Conservation (phyloP, 37 sponge, comb jelly and placozoan species). For the Oopsacas minuta region DNA sequence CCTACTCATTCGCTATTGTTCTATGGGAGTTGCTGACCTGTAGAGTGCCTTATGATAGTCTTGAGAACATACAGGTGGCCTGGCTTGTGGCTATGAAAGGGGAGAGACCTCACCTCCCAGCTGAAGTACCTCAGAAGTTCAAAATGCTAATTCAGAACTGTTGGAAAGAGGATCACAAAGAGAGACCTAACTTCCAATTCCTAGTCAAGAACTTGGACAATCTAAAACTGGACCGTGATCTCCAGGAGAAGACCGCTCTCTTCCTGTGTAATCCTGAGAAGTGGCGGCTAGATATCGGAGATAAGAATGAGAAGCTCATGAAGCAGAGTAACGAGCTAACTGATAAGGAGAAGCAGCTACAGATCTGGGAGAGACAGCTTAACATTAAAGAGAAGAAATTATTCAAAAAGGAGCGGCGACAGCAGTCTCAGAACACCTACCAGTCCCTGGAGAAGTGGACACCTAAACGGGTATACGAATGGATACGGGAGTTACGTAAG, state of each 20-base stretch:
- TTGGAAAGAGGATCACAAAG: background rate
- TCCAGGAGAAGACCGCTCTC: background rate
- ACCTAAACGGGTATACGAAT: background rate
- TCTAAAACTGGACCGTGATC: background rate
- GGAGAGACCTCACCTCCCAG: constrained; percentile 24
- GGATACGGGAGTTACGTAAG: constrained; percentile 12
- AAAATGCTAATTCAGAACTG: background rate
- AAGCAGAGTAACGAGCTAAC: constrained; percentile 49
- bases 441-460: constrained; percentile 13
- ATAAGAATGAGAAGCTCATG: constrained; percentile 1
- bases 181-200: constrained; percentile 7
- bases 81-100: constrained; percentile 78
- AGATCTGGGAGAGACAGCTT: constrained; percentile 43
- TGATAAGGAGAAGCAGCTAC: constrained; percentile 36
- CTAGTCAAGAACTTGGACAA: constrained; percentile 1
- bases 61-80: constrained; percentile 77
- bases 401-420: background rate
- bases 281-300: background rate
- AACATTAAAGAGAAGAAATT: constrained; percentile 46
- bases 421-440: background rate
- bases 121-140: background rate
- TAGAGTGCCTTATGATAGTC: constrained; percentile 66
- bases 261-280: background rate
- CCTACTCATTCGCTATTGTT: constrained; percentile 3
- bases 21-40: constrained; percentile 81